phyloP scores from a whole-genome alignment of 1,140 invertebrate genomes.

The Kradibia gibbosae region DNA sequence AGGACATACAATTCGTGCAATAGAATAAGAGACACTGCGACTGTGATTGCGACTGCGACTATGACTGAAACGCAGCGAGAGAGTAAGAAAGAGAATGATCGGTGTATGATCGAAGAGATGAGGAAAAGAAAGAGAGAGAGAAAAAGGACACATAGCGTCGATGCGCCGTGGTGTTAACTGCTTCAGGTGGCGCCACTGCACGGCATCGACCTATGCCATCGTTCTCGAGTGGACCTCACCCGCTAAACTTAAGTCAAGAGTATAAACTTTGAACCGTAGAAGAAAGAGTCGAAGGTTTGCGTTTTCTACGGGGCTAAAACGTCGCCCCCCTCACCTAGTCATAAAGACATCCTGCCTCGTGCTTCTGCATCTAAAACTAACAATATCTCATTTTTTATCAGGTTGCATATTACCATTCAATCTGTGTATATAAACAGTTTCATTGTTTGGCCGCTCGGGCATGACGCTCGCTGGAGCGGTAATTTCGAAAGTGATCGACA shows the following conservation, averaged over 20 bases:
- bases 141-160: conserved; percentile 33
- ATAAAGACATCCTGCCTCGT: no score
- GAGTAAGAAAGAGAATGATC: neutral
- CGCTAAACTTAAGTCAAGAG: no score
- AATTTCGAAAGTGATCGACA: conserved; percentile 19
- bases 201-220: neutral
- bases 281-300: no score
- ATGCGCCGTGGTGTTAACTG: neutral
- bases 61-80: neutral
- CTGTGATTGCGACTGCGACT: neutral
- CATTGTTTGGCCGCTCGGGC: neutral
- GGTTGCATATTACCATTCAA: no score
- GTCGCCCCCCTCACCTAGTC: no score
- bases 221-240: neutral
- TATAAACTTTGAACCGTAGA: no score
- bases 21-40: neutral
- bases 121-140: conserved; percentile 3
- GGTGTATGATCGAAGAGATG: no score
- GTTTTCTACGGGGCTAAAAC: no score
- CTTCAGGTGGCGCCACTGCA: neutral
- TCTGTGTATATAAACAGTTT: no score
- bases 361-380: no score
- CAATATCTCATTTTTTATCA: no score
- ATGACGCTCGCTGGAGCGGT: neutral
- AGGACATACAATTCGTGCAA: neutral